phyloP scores from a whole-genome alignment of 2,797 vertebrate species.

The Mus minutoides region DNA sequence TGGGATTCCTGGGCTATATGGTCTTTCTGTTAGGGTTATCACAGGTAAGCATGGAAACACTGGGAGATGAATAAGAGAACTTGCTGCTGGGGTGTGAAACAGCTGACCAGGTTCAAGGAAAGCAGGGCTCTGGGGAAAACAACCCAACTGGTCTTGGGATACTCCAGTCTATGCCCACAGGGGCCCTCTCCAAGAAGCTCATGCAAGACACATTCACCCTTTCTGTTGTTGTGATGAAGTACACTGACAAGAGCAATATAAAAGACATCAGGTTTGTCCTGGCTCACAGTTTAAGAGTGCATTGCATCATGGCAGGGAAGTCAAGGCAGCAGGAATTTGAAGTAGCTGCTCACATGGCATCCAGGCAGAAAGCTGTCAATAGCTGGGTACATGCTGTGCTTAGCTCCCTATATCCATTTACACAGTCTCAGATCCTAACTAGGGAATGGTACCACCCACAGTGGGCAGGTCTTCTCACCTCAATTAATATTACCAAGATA shows the following conservation, averaged over 20 bases:
- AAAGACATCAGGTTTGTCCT: neutral
- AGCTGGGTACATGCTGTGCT: neutral
- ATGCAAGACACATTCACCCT: neutral
- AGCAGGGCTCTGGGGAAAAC: neutral
- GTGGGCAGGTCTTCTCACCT: neutral
- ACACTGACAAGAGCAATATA: neutral
- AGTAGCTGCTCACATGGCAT: neutral
- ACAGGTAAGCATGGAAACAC: no score
- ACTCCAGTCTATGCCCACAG: no score
- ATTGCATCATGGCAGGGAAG: neutral
- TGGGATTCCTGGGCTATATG: neutral
- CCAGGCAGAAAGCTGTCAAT: neutral
- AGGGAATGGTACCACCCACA: neutral
- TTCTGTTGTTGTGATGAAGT: neutral
- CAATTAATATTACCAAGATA: neutral
- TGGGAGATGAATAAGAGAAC: neutral
- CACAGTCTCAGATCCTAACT: neutral
- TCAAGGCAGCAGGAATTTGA: neutral
- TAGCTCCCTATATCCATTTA: neutral
- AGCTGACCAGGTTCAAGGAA: neutral
- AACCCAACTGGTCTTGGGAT: no score
- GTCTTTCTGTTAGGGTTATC: neutral
- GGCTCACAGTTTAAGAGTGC: neutral
- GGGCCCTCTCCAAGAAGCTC: neutral
- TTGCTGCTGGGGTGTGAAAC: neutral